These are phyloP conservation scores for Abrostola tripartita DNA, from an alignment of 2,888 invertebrate genomes.

Conservation along the genomic window DNA sequence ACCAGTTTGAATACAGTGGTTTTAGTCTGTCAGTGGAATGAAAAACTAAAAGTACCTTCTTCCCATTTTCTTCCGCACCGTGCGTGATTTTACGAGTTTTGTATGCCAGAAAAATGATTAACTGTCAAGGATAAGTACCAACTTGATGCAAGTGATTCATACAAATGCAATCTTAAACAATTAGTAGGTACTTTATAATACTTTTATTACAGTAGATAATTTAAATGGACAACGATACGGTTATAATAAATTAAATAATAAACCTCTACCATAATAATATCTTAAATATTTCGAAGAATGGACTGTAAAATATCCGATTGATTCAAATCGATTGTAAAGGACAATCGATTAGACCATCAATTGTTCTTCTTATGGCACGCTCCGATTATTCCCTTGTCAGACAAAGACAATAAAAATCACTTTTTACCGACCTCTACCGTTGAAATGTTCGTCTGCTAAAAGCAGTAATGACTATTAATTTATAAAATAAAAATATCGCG, in stretches of 20 bases:
- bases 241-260: neutral
- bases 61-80: no score
- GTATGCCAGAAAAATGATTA: no score
- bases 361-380: conserved; percentile 34
- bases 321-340: conserved; percentile 25
- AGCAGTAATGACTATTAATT: no score
- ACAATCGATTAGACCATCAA: conserved; percentile 35
- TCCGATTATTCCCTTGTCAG: conserved; percentile 31
- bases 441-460: no score
- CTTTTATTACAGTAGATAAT: no score
- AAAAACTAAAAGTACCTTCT: no score
- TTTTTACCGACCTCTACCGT: conserved; percentile 14
- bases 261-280: neutral
- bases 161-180: neutral
- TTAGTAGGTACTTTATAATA: no score
- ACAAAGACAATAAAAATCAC: conserved; percentile 14
- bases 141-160: neutral
- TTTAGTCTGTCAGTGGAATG: neutral
- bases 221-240: no score
- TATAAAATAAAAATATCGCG: no score
- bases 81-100: no score
- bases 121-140: no score
- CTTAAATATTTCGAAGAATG: neutral
- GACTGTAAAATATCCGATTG: conserved; percentile 27
- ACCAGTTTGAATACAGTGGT: neutral